Evolutionary conservation across 2,888 invertebrate genomes (phyloP).

Genomic region (Tinea pellionella): DNA sequence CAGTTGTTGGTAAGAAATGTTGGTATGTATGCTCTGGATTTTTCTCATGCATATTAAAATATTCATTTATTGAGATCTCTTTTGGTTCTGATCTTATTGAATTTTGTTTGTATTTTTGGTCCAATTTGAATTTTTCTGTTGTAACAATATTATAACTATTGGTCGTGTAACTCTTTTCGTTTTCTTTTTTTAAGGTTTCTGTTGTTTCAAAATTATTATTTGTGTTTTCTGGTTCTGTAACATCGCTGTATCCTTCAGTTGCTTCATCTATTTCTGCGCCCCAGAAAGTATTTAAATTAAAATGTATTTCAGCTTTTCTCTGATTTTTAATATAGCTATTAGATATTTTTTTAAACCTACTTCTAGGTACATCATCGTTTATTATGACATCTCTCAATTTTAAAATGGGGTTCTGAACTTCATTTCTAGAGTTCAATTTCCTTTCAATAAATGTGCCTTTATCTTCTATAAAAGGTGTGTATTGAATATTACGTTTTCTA

Average conservation of each 20-base stretch:
- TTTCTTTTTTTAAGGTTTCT: background rate
- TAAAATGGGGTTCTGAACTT: too few species aligned
- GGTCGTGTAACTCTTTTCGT: background rate
- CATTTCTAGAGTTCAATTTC: too few species aligned
- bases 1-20: too few species aligned
- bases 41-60: background rate
- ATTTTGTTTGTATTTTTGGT: background rate
- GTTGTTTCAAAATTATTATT: too few species aligned
- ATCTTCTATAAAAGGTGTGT: too few species aligned
- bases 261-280: background rate
- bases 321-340: background rate
- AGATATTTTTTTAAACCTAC: background rate
- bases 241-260: background rate
- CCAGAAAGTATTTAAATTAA: background rate
- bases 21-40: background rate
- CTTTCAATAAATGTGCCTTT: too few species aligned
- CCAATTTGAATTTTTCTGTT: background rate
- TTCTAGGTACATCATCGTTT: background rate
- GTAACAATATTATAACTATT: background rate
- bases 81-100: background rate
- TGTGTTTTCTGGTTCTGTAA: background rate
- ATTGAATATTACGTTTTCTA: background rate
- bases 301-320: background rate
- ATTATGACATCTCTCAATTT: too few species aligned
- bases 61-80: background rate